These are phyloP conservation scores for Eumaeus atala DNA, from an alignment of 1,140 invertebrate species.

Conservation along the genomic window DNA sequence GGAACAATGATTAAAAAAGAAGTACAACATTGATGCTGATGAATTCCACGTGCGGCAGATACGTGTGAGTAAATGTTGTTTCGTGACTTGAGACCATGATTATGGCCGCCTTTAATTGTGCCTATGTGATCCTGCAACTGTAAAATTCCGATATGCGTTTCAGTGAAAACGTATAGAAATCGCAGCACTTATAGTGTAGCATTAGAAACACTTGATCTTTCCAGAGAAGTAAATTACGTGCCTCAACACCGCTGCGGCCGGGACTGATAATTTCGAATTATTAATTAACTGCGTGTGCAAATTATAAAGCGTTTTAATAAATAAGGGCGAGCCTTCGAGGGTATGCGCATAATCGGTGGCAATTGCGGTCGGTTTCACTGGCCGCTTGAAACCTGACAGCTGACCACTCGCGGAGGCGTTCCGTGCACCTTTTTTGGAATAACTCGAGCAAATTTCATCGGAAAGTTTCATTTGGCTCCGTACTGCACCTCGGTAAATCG, in stretches of 20 bases:
- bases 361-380: slow-evolving; percentile 66
- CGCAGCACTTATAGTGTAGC: slow-evolving; percentile 17
- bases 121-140: slow-evolving; percentile 43
- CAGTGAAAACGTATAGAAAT: slow-evolving; percentile 33
- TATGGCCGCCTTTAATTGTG: slow-evolving; percentile 48
- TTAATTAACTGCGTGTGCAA: slow-evolving; percentile 17
- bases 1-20: too few relatives aligned
- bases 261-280: slow-evolving; percentile 17
- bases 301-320: slow-evolving; percentile 11
- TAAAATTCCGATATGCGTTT: slow-evolving; percentile 44
- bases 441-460: slow-evolving; percentile 69
- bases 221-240: slow-evolving; percentile 10
- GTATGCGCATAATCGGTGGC: slow-evolving; percentile 40
- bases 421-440: slow-evolving; percentile 63
- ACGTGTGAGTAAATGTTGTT: slow-evolving; percentile 33
- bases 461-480: slow-evolving; percentile 59
- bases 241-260: slow-evolving; percentile 6
- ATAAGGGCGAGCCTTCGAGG: slow-evolving; percentile 27
- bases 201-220: slow-evolving; percentile 34
- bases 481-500: slow-evolving; percentile 63
- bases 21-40: background rate
- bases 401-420: slow-evolving; percentile 49
- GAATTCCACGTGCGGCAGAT: slow-evolving; percentile 26
- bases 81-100: slow-evolving; percentile 50
- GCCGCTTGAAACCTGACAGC: slow-evolving; percentile 51